phyloP scores from a whole-genome alignment of 2,888 invertebrate genomes.

The Netelia fuscicornis region DNA sequence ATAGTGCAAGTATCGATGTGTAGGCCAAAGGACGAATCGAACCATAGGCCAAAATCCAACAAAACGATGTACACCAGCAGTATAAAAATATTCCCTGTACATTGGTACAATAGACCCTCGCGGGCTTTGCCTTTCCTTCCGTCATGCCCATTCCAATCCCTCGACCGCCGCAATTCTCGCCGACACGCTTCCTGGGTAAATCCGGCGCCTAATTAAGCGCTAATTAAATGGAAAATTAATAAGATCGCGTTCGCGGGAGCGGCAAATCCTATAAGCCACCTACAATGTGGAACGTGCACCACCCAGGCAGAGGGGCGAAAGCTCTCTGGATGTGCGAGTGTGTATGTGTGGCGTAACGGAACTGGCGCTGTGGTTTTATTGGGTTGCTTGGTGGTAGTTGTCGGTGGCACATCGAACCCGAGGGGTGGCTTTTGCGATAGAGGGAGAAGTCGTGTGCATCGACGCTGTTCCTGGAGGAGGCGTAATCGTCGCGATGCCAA shows the following conservation, averaged over 20 bases:
- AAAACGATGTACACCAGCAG: too few species aligned
- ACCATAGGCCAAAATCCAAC: neutral
- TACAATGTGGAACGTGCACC: constrained; percentile 72
- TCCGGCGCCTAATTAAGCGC: constrained; percentile 70
- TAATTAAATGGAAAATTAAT: constrained; percentile 81
- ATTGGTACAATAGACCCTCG: neutral
- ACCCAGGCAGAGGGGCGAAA: constrained; percentile 12
- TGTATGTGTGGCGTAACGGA: neutral
- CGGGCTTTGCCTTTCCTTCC: constrained; percentile 7
- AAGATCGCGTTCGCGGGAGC: constrained; percentile 74
- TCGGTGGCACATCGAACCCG: constrained; percentile 36
- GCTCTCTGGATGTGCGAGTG: constrained; percentile 12
- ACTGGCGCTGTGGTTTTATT: constrained; percentile 41
- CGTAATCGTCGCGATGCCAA: constrained; percentile 6
- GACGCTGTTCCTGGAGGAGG: neutral
- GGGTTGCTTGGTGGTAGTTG: constrained; percentile 24
- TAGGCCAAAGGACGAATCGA: neutral
- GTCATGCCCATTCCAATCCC: constrained; percentile 3
- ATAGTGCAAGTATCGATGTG: neutral
- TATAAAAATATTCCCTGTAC: neutral
- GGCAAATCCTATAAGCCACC: constrained; percentile 77
- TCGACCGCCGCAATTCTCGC: constrained; percentile 38
- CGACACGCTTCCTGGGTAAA: constrained; percentile 45
- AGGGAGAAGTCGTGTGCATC: constrained; percentile 1
- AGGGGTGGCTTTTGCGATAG: constrained; percentile 35